Base-by-base conservation (phyloP, 2,113 vertebrate species). In the Monopterus albus region DNA sequence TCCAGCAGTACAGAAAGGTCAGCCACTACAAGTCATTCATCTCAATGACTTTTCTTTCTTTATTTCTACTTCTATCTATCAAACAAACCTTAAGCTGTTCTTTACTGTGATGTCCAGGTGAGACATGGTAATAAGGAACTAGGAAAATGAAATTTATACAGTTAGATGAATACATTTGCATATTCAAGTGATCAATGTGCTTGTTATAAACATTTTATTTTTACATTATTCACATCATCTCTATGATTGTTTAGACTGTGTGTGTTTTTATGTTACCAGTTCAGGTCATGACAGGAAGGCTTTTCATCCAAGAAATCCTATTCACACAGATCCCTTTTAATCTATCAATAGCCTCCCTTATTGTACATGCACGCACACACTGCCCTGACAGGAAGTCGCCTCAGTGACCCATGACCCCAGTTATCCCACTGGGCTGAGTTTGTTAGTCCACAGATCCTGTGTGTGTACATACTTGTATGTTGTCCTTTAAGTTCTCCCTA, bases 1-100 rank as follows among this genome's bases (percentile, higher is more conserved):
- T 71, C 82, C 93, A 0, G 71, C 94, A 25, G 72, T 90, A 18
- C 95, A 90, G 75, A 98, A 96, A 98, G 97, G 97, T 98, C 4
- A 52, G 81, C 6, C 5, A 35, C 13, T 6, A 28, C 43, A 10
- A 0, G 28, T 9, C 11, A 17, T 28, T 49, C 5, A 33, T 6
- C 21, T 39, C 1, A 6, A 7, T 40, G 3, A 5, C 8, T 5
- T 10, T 35, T 7, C 6, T 10, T 35, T 7, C 35, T 23, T 4
- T 51, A 4, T 39, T 10, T 5, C 13, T 13, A 3, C 18, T 9
- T 25, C 42, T 9, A 13, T 49, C 39, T 10, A 42, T 26, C n/a
- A 28, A 25, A 6, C 18, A 25, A 31, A 49, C 45, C 21, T 9
- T 6, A 0, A 1, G 14, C 4, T 4, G 25, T 14, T 59, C 25